phyloP scores from a whole-genome alignment of 2,888 invertebrate species.

The Linyphia triangularis region DNA sequence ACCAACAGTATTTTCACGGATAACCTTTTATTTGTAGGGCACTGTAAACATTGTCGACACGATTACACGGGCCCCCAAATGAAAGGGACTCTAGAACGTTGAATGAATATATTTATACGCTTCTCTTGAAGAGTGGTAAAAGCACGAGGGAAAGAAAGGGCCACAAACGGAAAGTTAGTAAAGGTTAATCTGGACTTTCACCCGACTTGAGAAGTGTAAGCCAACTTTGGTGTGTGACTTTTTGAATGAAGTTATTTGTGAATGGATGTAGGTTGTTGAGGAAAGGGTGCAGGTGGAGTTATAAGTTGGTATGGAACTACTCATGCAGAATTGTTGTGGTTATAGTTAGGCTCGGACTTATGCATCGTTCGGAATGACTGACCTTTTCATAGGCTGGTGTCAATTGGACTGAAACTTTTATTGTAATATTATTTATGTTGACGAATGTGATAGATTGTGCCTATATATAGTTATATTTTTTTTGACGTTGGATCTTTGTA shows the following conservation, averaged over 20 bases:
- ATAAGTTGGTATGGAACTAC: conserved; percentile 16
- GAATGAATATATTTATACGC: conserved; percentile 36
- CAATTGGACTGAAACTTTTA: no score
- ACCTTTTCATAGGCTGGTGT: no score
- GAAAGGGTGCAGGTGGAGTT: conserved; percentile 40
- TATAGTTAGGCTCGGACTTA: background rate
- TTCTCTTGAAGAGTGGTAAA: background rate
- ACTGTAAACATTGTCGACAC: conserved; percentile 73
- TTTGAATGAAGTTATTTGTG: conserved; percentile 16
- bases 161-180: conserved; percentile 37
- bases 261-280: conserved; percentile 20
- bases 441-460: no score
- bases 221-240: background rate
- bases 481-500: no score
- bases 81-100: background rate
- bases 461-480: no score
- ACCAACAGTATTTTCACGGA: conserved; percentile 66
- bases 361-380: no score
- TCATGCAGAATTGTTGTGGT: conserved; percentile 33
- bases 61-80: conserved; percentile 12
- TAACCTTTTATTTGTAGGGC: conserved; percentile 67
- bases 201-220: conserved; percentile 29
- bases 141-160: conserved; percentile 1
- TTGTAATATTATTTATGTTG: no score
- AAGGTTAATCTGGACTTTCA: conserved; percentile 61